These are phyloP conservation scores for Epinephelus malabaricus DNA, from an alignment of 2,797 vertebrate genomes.

Conservation along the genomic window DNA sequence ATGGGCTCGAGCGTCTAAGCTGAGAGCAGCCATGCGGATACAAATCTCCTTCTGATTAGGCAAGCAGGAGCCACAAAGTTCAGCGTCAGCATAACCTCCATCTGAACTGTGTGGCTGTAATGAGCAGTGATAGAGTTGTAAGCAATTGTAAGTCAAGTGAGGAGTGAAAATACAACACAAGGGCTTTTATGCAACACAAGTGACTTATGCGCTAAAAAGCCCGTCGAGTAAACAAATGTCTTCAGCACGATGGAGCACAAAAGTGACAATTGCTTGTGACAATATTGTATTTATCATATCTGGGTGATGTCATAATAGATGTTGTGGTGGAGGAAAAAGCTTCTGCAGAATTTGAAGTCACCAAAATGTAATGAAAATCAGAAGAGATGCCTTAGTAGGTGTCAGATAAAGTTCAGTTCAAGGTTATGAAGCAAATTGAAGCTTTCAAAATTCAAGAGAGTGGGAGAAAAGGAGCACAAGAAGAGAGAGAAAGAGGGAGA, in stretches of 20 bases:
- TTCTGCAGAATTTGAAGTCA: slow-evolving; percentile 46
- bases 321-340: slow-evolving; percentile 15
- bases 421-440: slow-evolving; percentile 50
- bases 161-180: slow-evolving; percentile 10
- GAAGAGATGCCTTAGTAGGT: slow-evolving; percentile 21
- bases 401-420: slow-evolving; percentile 55
- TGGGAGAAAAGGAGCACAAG: neutral
- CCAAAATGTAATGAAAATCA: slow-evolving; percentile 44
- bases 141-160: slow-evolving; percentile 38
- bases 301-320: slow-evolving; percentile 36
- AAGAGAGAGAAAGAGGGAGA: neutral
- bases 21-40: slow-evolving; percentile 64
- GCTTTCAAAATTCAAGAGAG: slow-evolving; percentile 47
- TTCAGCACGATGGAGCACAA: neutral
- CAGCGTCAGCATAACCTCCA: slow-evolving; percentile 49
- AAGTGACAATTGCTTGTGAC: slow-evolving; percentile 19
- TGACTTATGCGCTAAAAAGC: neutral
- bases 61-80: slow-evolving; percentile 49
- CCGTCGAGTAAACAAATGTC: slow-evolving; percentile 22
- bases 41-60: slow-evolving; percentile 67
- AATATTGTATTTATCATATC: slow-evolving; percentile 28
- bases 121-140: slow-evolving; percentile 44
- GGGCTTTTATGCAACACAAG: slow-evolving; percentile 26
- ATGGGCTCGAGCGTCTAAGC: slow-evolving; percentile 41
- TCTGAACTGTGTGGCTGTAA: slow-evolving; percentile 57